phyloP scores from a whole-genome alignment of 2,113 vertebrate genomes.

The Vulpes ferrilata region DNA sequence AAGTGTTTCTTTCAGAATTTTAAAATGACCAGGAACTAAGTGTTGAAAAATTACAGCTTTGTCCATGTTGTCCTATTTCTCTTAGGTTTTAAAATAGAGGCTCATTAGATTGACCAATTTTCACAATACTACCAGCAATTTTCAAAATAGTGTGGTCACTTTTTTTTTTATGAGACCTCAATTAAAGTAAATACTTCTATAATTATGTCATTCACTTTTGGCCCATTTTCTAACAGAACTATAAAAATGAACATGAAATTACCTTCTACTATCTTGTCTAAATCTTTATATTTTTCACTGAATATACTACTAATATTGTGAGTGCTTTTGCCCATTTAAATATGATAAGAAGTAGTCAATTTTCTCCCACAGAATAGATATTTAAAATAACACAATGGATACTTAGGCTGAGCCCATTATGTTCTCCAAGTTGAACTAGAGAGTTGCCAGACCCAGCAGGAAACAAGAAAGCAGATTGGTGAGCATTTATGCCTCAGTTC shows the following conservation, averaged over 20 bases:
- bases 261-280: constrained; percentile 62
- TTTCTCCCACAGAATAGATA: constrained; percentile 35
- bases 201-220: constrained; percentile 71
- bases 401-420: neutral
- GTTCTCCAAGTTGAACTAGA: constrained; percentile 15
- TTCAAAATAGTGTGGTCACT: constrained; percentile 38
- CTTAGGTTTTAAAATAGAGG: constrained; percentile 41
- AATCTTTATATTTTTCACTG: constrained; percentile 65
- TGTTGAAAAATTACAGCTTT: neutral
- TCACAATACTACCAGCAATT: constrained; percentile 66
- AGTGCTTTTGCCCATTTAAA: constrained; percentile 47
- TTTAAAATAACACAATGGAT: constrained; percentile 40
- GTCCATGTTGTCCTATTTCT: constrained; percentile 16
- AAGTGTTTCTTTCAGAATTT: neutral
- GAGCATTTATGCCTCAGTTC: neutral
- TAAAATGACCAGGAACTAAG: neutral
- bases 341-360: neutral
- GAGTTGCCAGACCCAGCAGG: neutral
- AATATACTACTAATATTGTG: constrained; percentile 24
- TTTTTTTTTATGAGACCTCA: constrained; percentile 42
- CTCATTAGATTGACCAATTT: constrained; percentile 60
- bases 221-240: constrained; percentile 69
- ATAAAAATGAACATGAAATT: constrained; percentile 67
- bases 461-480: constrained; percentile 20
- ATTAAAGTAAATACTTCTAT: constrained; percentile 73